A percentile compares a stretch with the other conserved stretches of the same genome.
Evolutionary conservation across 2,888 invertebrate species (phyloP).

Genomic region (Ernsta delagoae): DNA sequence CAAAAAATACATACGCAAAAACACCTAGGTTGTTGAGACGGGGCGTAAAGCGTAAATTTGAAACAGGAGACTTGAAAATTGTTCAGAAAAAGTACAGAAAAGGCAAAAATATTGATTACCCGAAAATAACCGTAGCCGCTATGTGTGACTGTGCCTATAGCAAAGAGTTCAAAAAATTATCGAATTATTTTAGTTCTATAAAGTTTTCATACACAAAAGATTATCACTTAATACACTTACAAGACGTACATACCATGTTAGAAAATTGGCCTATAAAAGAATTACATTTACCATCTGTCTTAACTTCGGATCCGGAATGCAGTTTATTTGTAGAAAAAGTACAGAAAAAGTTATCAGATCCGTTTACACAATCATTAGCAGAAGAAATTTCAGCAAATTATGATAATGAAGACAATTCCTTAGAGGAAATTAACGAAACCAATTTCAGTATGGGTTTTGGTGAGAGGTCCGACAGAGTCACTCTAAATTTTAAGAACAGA

Average conservation of each 20-base stretch:
- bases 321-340: conserved; percentile 54
- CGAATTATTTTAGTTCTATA: conserved; percentile 66
- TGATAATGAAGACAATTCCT: conserved; percentile 49
- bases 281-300: conserved; percentile 12
- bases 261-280: conserved; percentile 64
- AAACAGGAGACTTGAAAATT: conserved; percentile 52
- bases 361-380: conserved; percentile 58
- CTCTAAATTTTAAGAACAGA: conserved; percentile 72
- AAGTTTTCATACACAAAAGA: conserved; percentile 71
- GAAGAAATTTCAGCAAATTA: conserved; percentile 65
- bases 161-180: conserved; percentile 63
- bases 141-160: conserved; percentile 55
- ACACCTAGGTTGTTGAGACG: conserved; percentile 34
- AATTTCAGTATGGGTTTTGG: conserved; percentile 84
- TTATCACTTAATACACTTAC: conserved; percentile 64
- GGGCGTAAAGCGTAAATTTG: conserved; percentile 63
- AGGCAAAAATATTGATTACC: conserved; percentile 70
- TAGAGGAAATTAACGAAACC: conserved; percentile 58
- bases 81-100: conserved; percentile 64
- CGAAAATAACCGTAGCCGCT: conserved; percentile 54
- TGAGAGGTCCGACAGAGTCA: conserved; percentile 85
- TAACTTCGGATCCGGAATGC: conserved; percentile 44
- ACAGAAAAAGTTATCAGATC: conserved; percentile 49
- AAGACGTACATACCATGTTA: conserved; percentile 59
- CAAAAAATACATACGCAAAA: conserved; percentile 61